Percentiles rank a stretch among this genome's conserved stretches.
Conservation (phyloP, 2,888 invertebrate species). For the Anthoptus insignis region DNA sequence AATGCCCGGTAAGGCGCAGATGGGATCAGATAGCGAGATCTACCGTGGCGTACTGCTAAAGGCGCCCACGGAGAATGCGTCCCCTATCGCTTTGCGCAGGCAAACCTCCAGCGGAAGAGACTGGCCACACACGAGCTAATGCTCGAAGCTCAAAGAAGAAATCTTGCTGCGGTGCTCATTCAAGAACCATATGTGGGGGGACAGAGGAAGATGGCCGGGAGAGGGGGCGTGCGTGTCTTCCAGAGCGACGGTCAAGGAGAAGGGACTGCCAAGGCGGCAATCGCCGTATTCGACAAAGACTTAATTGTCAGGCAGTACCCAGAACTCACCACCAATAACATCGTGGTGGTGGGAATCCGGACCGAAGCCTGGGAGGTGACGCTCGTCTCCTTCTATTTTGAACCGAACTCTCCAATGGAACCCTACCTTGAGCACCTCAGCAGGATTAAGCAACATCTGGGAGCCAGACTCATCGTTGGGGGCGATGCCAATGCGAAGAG, state of each 20-base stretch:
- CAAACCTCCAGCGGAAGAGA: no score
- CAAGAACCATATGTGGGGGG: no score
- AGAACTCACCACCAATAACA: constrained; percentile 39
- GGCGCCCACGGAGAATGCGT: no score
- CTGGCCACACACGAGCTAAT: no score
- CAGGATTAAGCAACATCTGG: not conserved
- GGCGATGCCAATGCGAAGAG: not conserved
- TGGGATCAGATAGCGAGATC: no score
- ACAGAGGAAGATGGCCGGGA: no score
- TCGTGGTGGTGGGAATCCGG: constrained; percentile 34
- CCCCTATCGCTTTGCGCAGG: no score
- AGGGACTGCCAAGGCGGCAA: not conserved
- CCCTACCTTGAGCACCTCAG: not conserved
- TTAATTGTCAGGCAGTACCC: constrained; percentile 16
- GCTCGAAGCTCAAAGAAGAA: no score
- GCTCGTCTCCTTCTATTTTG: constrained; percentile 40
- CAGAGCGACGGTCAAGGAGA: not conserved
- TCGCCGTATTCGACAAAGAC: not conserved
- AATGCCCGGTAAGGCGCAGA: no score
- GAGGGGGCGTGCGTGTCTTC: no score
- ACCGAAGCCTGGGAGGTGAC: constrained; percentile 39
- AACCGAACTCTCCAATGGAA: not conserved
- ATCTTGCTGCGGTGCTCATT: no score
- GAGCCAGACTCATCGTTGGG: not conserved
- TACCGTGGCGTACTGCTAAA: no score